Percentiles rank a stretch among this genome's conserved stretches.
Conservation (phyloP, 2,113 vertebrate species). For the Sula dactylatra region DNA sequence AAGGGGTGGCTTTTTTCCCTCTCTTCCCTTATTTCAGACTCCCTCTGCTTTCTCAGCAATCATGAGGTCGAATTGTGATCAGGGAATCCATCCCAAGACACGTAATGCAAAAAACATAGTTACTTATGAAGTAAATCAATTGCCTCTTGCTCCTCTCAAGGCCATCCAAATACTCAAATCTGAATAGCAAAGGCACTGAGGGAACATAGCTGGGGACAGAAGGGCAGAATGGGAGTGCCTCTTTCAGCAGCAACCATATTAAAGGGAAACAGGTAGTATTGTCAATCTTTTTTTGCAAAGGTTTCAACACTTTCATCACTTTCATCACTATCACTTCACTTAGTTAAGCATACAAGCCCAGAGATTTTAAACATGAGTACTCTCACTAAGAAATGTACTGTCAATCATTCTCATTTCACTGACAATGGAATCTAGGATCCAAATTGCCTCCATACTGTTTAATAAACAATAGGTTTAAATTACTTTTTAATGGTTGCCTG, state of each 20-base stretch:
- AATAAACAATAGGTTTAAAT: not conserved
- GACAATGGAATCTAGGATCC: not conserved
- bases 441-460: not conserved
- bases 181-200: not conserved
- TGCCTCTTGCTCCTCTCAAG: not conserved
- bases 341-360: not conserved
- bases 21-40: not conserved
- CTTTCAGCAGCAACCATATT: not conserved
- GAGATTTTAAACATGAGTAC: not conserved
- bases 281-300: not conserved
- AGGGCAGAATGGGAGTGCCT: not conserved
- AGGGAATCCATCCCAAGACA: not conserved
- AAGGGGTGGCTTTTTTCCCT: not conserved
- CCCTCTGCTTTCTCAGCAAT: not conserved
- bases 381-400: not conserved
- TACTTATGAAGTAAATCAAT: not conserved
- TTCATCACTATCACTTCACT: not conserved
- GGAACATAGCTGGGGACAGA: not conserved
- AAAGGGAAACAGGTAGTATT: not conserved
- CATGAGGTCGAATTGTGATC: not conserved
- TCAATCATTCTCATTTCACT: not conserved
- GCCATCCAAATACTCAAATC: not conserved
- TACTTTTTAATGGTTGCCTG: not conserved
- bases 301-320: not conserved
- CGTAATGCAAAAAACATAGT: fast-evolving